phyloP scores from a whole-genome alignment of 2,797 vertebrate species.

The Phoebastria nigripes region DNA sequence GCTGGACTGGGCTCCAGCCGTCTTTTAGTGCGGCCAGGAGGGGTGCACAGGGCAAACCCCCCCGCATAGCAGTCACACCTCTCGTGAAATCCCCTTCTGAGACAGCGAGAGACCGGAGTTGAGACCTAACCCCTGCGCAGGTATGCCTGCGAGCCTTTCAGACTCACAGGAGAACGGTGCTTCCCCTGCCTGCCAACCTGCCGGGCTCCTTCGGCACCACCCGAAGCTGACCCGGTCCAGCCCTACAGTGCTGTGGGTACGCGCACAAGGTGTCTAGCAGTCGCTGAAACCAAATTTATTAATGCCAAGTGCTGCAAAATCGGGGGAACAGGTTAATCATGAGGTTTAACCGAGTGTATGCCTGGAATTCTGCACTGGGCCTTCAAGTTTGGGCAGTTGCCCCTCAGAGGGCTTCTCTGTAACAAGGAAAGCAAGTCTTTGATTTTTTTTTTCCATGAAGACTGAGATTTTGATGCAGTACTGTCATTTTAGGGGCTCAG shows the following conservation, averaged over 20 bases:
- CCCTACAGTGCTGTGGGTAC: background rate
- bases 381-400: background rate
- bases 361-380: background rate
- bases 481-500: background rate
- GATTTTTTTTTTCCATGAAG: background rate
- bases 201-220: rapidly evolving
- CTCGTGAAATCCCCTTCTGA: background rate
- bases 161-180: background rate
- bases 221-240: rapidly evolving
- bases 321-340: background rate
- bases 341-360: background rate
- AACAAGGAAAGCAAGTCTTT: background rate
- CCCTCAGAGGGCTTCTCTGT: background rate
- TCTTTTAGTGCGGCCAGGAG: background rate
- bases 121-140: background rate
- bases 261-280: background rate
- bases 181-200: too few relatives aligned
- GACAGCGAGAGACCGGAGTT: rapidly evolving
- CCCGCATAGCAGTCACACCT: rapidly evolving
- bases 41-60: rapidly evolving
- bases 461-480: background rate
- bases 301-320: background rate
- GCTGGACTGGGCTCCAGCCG: background rate
- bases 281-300: background rate
- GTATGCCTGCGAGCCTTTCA: rapidly evolving